Evolutionary conservation across 2,113 vertebrate genomes (phyloP), one percentile per base, ranked within the genome.

Genomic region (Rhinogobius similis): DNA sequence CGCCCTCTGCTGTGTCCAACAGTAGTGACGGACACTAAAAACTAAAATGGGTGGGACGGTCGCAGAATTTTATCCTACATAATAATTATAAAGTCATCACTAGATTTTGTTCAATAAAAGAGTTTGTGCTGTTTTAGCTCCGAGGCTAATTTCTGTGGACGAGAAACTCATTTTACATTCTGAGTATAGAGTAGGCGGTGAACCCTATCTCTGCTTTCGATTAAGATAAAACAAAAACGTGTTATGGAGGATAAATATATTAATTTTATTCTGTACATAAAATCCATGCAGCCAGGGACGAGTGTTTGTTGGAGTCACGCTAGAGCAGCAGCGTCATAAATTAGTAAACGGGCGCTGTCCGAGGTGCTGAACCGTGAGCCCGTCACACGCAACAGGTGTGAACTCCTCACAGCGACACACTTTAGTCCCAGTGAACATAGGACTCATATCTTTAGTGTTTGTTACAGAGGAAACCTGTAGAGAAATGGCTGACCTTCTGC

Each of bases 401-500:
- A 32, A 41, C 29, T 61, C 27, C 18, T 36, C 10, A 11, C 27
- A 10, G 29, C 58, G n/a, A 26, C 24, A 5, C 14, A 29, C 24
- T 58, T 58, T 13, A 56, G 24, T 9, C 20, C 29, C 29, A 38
- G 9, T 38, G 10, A 61, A 61, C 58, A 38, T 18, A 38, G 20
- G n/a, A 20, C 32, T 4, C 3, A 21, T n/a, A 36, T 38, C 18
- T 9, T 36, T 20, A 32, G 14, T 10, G 18, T 32, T 36, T 36
- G 13, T 38, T 58, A 29, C 5, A 58, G 9, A 18, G 27, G 7
- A 20, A 59, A n/a, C 16, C 26, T 36, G 9, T 10, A 5, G 39
- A 26, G 58, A 72, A 68, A 96, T 96, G 58, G 18, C 58, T 94
- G 95, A 96, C 62, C 87, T 99, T 91, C 90, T 99, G 63, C 95